A percentile compares a stretch with the other conserved stretches of the same genome.
Evolutionary conservation across 2,888 invertebrate species (phyloP).

Genomic region (Mesorhabditis sp.): DNA sequence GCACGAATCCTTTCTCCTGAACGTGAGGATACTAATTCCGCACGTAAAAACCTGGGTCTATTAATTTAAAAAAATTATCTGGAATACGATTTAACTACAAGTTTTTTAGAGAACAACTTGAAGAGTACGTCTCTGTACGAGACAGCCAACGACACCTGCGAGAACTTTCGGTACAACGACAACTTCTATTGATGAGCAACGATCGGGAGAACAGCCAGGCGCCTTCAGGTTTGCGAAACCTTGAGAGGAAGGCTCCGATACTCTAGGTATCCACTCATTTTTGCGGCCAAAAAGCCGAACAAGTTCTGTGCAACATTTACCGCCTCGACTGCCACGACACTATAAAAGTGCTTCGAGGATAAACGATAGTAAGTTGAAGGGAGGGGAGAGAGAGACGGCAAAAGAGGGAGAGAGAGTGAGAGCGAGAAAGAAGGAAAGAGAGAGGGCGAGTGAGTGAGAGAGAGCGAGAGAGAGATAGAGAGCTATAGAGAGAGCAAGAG

Average conservation of each 20-base stretch:
- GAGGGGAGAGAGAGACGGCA: no score
- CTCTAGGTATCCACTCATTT: constrained; percentile 35
- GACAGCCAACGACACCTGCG: constrained; percentile 54
- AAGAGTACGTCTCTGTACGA: constrained; percentile 53
- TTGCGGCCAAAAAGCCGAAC: constrained; percentile 33
- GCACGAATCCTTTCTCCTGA: background rate
- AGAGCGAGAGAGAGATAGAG: no score
- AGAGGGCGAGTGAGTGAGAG: no score
- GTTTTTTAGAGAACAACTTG: constrained; percentile 48
- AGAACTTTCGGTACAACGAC: constrained; percentile 54
- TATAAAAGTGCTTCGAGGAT: constrained; percentile 1
- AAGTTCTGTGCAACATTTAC: constrained; percentile 6
- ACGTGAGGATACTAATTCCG: background rate
- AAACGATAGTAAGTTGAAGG: background rate
- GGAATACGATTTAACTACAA: no score
- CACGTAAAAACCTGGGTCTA: background rate
- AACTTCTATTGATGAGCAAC: constrained; percentile 48
- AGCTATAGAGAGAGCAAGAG: no score
- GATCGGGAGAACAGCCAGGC: constrained; percentile 28
- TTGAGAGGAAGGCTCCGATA: constrained; percentile 16
- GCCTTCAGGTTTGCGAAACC: constrained; percentile 24
- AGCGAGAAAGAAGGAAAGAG: no score
- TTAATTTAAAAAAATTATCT: no score
- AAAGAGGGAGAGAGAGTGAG: no score
- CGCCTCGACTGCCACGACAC: constrained; percentile 7